Evolutionary conservation across 2,797 vertebrate genomes (phyloP), one percentile per base, ranked within the genome.

Genomic region (Gallinago nigripennis): DNA sequence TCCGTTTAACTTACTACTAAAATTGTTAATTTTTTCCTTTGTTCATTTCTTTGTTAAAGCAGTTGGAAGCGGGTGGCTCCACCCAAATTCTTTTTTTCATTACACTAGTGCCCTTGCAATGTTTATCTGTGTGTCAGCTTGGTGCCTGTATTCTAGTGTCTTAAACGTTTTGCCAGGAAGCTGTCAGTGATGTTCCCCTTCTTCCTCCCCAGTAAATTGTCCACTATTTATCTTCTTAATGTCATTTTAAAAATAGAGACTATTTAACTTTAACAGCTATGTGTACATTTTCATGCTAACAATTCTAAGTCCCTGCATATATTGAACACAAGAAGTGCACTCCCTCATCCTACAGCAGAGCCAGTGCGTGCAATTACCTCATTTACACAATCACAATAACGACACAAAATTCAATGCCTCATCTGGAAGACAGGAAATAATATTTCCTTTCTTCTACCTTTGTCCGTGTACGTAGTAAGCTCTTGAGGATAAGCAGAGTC

Each of bases 371-470:
- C 88, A 85, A 48, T 80, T 78, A 89, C 41, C 80, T 94, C 94
- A 82, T 94, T 92, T 93, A 90, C 88, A 85, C 65, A 23, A 58
- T 76, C 90, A 87, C 90, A 96, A 82, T 86, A 90, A 91, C 12
- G 3, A 61, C 61, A 78, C 35, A 57, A 46, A 93, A 93, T 87
- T 92, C 90, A 96, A 69, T 87, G 88, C 57, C 50, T 58, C 86
- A 81, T 89, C 75, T 89, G 61, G 87, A 88, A 92, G 69, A 83
- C 5, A 89, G 88, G 88, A 96, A 96, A 69, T 88, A 76, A 2
- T 58, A 75, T 71, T 96, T 95, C 92, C 91, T 95, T 95, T 96
- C 78, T 92, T 81, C 72, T 88, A 65, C 86, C 71, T 94, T 93
- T 87, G 82, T 70, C 82, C 7, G 6, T 5, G 16, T 64, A 54